Evolutionary conservation across 2,888 invertebrate species (phyloP).

Genomic region (Zonitis immaculata): DNA sequence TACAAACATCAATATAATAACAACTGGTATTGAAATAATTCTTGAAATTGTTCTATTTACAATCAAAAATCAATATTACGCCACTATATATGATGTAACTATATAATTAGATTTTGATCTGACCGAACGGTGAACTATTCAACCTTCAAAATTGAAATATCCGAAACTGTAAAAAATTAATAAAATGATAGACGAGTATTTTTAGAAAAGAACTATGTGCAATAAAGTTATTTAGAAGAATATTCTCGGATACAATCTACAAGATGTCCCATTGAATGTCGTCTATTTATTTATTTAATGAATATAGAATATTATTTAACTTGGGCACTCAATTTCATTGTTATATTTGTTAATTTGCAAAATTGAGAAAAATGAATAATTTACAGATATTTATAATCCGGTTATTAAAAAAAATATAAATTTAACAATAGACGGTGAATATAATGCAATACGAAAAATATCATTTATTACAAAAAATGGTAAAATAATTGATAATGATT

Average conservation of each 20-base stretch:
- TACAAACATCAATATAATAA: too few species aligned
- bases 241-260: too few species aligned
- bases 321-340: not conserved
- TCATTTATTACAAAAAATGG: conserved; percentile 23
- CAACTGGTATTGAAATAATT: too few species aligned
- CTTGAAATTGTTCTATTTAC: too few species aligned
- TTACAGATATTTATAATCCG: not conserved
- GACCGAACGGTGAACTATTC: not conserved
- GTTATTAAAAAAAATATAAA: not conserved
- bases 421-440: not conserved
- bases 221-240: too few species aligned
- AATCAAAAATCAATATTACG: conserved; percentile 2
- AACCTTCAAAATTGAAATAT: not conserved
- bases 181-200: too few species aligned
- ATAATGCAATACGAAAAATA: conserved; percentile 24
- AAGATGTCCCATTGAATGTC: too few species aligned
- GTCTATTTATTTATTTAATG: too few species aligned
- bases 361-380: not conserved
- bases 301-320: too few species aligned
- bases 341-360: not conserved
- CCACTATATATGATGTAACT: not conserved
- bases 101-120: not conserved
- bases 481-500: not conserved
- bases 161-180: too few species aligned
- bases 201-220: too few species aligned